Percentiles rank a stretch among this genome's conserved stretches.
These are phyloP conservation scores for Bemisia tabaci DNA, from an alignment of 1,140 invertebrate genomes.

Conservation along the genomic window DNA sequence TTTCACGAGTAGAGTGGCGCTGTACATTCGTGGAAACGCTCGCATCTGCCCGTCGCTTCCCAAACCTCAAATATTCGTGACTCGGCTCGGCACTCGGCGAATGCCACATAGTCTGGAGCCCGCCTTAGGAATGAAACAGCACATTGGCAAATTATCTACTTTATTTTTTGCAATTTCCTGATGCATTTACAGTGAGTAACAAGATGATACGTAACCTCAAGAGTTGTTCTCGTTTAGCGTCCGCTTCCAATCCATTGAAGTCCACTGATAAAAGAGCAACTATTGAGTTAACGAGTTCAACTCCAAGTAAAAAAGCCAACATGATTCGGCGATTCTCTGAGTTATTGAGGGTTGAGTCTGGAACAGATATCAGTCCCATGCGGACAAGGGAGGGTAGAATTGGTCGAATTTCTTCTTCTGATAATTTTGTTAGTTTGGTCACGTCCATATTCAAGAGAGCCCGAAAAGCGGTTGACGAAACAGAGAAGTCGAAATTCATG, in stretches of 20 bases:
- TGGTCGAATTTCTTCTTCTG: conserved; percentile 62
- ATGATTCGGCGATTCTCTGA: conserved; percentile 73
- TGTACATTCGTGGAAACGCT: too few species aligned
- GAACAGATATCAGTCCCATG: conserved; percentile 79
- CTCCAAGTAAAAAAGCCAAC: conserved; percentile 71
- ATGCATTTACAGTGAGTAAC: too few species aligned
- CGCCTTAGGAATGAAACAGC: too few species aligned
- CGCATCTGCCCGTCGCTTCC: too few species aligned
- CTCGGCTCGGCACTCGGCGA: too few species aligned
- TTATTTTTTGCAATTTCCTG: too few species aligned
- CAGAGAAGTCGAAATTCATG: conserved; percentile 25
- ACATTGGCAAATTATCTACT: too few species aligned
- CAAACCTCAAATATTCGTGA: too few species aligned
- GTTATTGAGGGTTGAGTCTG: conserved; percentile 73
- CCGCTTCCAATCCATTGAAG: conserved; percentile 81
- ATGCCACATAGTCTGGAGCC: too few species aligned
- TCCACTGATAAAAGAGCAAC: conserved; percentile 87
- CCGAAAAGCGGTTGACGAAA: conserved; percentile 50
- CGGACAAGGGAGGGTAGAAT: conserved; percentile 82
- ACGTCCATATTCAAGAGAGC: conserved; percentile 69
- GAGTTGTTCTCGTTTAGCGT: conserved; percentile 85
- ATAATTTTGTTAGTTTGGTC: conserved; percentile 47
- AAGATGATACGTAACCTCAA: too few species aligned
- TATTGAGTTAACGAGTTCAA: conserved; percentile 87
- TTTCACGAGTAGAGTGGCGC: too few species aligned